Evolutionary conservation across 2,113 vertebrate species (phyloP).

Genomic region (Gopherus flavomarginatus): DNA sequence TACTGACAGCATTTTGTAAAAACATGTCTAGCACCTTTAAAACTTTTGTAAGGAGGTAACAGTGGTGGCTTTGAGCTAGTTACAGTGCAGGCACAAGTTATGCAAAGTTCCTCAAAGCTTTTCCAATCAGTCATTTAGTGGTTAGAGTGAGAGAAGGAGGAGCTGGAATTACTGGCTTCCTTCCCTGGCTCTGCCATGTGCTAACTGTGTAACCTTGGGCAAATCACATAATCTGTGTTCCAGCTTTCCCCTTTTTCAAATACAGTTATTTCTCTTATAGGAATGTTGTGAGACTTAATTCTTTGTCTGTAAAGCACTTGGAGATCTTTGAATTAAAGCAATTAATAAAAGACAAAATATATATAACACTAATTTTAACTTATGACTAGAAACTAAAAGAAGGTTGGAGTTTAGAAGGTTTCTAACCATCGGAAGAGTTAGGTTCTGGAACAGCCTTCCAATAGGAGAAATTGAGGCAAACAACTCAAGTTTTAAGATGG

Average conservation of each 20-base stretch:
- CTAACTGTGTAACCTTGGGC: neutral
- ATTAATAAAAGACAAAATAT: neutral
- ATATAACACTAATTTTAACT: neutral
- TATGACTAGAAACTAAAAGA: neutral
- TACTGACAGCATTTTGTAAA: neutral
- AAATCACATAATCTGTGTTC: neutral
- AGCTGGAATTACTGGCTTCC: neutral
- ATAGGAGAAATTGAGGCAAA: neutral
- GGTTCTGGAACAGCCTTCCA: neutral
- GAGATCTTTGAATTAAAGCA: neutral
- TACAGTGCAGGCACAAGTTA: neutral
- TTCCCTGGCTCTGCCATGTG: neutral
- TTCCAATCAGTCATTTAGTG: neutral
- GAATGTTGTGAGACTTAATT: neutral
- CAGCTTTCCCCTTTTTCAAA: neutral
- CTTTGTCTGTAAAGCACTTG: neutral
- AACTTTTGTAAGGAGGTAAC: neutral
- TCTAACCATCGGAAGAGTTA: neutral
- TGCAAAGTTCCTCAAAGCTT: neutral
- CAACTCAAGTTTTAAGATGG: neutral
- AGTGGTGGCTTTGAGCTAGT: fast-evolving
- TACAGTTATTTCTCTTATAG: neutral
- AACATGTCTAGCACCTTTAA: neutral
- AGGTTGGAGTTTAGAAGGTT: neutral
- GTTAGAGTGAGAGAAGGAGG: neutral